These are phyloP conservation scores for Apotomis betuletana DNA, from an alignment of 2,888 invertebrate species.

Conservation along the genomic window DNA sequence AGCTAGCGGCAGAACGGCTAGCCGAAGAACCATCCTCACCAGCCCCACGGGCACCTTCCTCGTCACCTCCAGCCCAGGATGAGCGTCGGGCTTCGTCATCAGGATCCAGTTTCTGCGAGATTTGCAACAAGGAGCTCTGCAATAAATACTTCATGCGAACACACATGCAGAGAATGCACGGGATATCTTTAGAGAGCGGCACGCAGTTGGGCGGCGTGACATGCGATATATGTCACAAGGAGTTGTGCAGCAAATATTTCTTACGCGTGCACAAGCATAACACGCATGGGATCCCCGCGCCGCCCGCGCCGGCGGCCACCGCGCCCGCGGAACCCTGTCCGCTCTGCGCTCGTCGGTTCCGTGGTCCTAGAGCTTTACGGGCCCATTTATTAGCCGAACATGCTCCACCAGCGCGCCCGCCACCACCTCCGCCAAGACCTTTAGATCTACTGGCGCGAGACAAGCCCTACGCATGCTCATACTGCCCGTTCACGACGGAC, in stretches of 20 bases:
- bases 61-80: conserved; percentile 72
- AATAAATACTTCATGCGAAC: conserved; percentile 99
- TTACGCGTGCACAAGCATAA: conserved; percentile 98
- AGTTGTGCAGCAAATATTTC: conserved; percentile 99
- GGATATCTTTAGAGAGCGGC: conserved; percentile 96
- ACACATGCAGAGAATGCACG: conserved; percentile 99
- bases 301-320: conserved; percentile 84
- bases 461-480: conserved; percentile 94
- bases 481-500: conserved; percentile 94
- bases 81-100: conserved; percentile 83
- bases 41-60: conserved; percentile 65
- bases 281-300: conserved; percentile 97
- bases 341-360: conserved; percentile 93
- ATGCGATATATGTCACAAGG: conserved; percentile 99
- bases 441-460: conserved; percentile 83
- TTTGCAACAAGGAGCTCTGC: conserved; percentile 99
- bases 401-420: conserved; percentile 84
- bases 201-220: conserved; percentile 96
- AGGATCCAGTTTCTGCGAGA: conserved; percentile 96
- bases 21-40: conserved; percentile 67
- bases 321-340: conserved; percentile 86
- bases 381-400: conserved; percentile 94
- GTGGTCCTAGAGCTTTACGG: conserved; percentile 94
- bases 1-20: conserved; percentile 85
- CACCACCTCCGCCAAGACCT: conserved; percentile 75